Evolutionary conservation across 2,113 vertebrate genomes (phyloP), one percentile per base, ranked within the genome.

Genomic region (Smithornis capensis): DNA sequence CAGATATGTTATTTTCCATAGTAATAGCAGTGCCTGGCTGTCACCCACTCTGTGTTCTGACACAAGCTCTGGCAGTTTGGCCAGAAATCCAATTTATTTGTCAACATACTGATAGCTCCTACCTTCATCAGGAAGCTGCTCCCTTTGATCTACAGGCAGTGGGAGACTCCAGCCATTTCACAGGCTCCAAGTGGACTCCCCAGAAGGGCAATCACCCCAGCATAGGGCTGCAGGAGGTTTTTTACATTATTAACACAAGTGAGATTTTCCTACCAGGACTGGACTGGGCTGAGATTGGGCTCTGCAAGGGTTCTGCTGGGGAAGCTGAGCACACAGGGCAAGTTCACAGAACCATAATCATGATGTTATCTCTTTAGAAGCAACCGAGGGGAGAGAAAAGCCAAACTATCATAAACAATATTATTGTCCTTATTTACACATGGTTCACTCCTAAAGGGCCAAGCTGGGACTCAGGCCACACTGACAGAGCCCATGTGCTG

Each of bases 401-500:
- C 15, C 62, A 71, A 40, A 42, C 4, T 13, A 28, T 4, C 19
- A 22, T 44, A 62, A 37, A 55, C 2, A 65, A 22, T 19, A 12
- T 31, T 31, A 6, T 7, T 40, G 9, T 18, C 21, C 33, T 47
- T 52, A 27, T 37, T 76, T 47, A 40, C 18, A 28, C 33, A 10
- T 44, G 22, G 6, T 25, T 83, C 12, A 4, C 15, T 64, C 31
- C 42, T 42, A 5, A 15, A 52, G 6, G 53, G 68, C 9, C 18
- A 78, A 45, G 14, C 5, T 11, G 24, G 33, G 52, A 16, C 28
- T 37, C 4, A 2, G 15, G 17, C 25, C 17, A 38, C 8, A 0
- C 0, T 52, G 15, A 50, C 45, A 79, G 18, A 57, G 17, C 2
- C 19, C 37, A 24, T 1, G 0, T 14, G 5, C 33, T 60, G 17